Base-by-base conservation (phyloP, 2,888 invertebrate species). In the Lottia gigantea region DNA sequence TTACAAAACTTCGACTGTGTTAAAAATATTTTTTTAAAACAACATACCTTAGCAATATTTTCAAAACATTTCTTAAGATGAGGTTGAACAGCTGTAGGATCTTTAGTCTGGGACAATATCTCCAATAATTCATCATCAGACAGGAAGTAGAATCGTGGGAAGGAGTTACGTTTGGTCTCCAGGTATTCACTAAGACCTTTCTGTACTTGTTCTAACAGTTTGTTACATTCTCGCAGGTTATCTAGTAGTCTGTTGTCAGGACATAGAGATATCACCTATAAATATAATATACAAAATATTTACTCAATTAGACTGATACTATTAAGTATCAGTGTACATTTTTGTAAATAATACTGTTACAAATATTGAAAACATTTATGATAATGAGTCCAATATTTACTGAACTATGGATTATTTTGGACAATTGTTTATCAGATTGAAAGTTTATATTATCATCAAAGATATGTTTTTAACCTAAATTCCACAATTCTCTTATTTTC, bases 61-160 rank as follows among this genome's bases (percentile, higher is more conserved):
- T 95, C 94, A 87, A 95, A 95, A 88, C 94, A 94, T 87, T 95
- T 95, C 77, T 93, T 91, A n/a, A 95, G 89, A 88, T 94, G 94
- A 14, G 89, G 89, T 76, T 89, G 89, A 49, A 89, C 89, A 73
- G 89, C 89, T n/a, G 87, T 87, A 0, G 89, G 89, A 80, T 89
- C 89, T 77, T 89, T 89, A 25, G 89, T 89, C 80, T 89, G 88
- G 3, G 89, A 89, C 62, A 89, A 82, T 74, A 89, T 89, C 79
- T 89, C 88, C 71, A 89, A 77, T 69, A 89, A 78, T 73, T 89
- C 89, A 77, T 89, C 89, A 77, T 89, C 89, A 47, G 89, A 89
- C 78, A 89, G 80, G 85, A 89, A 89, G 84, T 88, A 89, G 80
- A 89, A 89, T 73, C 89, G 77, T 0, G 94, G 94, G 86, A 89